Base-by-base conservation (phyloP, 1,140 invertebrate species). In the Bombus superbus region DNA sequence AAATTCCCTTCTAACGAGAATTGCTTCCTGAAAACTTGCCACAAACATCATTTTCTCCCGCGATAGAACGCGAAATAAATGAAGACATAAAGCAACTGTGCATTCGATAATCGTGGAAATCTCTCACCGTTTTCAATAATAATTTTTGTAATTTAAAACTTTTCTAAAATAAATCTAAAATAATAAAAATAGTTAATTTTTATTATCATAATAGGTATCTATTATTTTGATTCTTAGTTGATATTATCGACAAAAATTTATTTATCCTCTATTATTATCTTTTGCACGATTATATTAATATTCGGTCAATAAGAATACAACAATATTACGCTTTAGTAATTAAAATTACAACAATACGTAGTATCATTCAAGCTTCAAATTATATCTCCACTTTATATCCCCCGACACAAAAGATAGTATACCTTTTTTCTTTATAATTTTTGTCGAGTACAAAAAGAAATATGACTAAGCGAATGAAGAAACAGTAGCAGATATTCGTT, bases 401-500 rank as follows among this genome's bases (percentile, higher is more conserved):
- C 18, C 32, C 28, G 25, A n/a, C 28, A 81, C 35, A 81, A 69
- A 47, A 47, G 32, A 42, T 28, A 62, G 28, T 22, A 22, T 35
- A 32, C 28, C 9, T 62, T 32, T 32, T 18, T n/a, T n/a, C 22
- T 73, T 64, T 38, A 32, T 32, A 47, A 64, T 64, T n/a, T 32
- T 53, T 71, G 11, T 42, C 57, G 10, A 25, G 0, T 42, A 25
- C 3, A n/a, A 74, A 11, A 28, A 74, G 38, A 25, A 38, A 68
- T 32, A 73, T 59, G 44, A 57, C 25, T 57, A 72, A 74, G 9
- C 66, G n/a, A 68, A 6, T 6, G 15, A 66, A 59, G 38, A 59
- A 74, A 85, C 35, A 64, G 53, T 62, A 84, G 66, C 35, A n/a
- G 42, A 40, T 22, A 73, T 32, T n/a, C 18, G 13, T 79, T 69